Evolutionary conservation across 1,140 invertebrate species (phyloP).

Genomic region (Temnothorax curvispinosus): DNA sequence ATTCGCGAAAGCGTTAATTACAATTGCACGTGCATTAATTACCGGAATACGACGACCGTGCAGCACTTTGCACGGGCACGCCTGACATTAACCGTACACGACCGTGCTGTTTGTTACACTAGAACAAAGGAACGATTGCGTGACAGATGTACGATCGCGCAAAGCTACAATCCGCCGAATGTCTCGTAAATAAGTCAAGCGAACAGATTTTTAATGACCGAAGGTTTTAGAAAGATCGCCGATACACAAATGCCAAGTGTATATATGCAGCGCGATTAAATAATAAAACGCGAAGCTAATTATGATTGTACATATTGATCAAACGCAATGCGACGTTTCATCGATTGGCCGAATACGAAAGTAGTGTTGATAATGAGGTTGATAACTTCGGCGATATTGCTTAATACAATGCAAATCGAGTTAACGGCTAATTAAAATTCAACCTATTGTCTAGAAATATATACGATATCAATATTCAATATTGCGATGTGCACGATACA

Average conservation of each 20-base stretch:
- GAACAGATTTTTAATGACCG: background rate
- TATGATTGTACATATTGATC: background rate
- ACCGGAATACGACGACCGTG: background rate
- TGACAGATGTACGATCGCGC: background rate
- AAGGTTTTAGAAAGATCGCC: background rate
- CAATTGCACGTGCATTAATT: slow-evolving; percentile 1
- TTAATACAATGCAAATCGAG: background rate
- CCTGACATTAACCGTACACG: background rate
- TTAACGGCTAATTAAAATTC: background rate
- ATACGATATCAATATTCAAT: background rate
- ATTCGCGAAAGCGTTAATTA: slow-evolving; percentile 10
- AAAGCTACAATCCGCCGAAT: background rate
- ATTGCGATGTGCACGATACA: background rate
- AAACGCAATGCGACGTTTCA: background rate
- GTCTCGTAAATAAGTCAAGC: background rate
- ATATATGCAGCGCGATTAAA: background rate
- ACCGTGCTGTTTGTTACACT: background rate
- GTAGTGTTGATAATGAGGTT: background rate
- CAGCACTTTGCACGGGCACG: background rate
- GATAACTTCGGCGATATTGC: background rate
- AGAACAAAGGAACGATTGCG: background rate
- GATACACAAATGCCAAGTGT: background rate
- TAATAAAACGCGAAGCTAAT: slow-evolving; percentile 13
- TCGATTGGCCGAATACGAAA: background rate
- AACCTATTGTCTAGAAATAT: background rate